Evolutionary conservation across 2,113 vertebrate species (phyloP).

Genomic region (Ceuthmochares aereus): DNA sequence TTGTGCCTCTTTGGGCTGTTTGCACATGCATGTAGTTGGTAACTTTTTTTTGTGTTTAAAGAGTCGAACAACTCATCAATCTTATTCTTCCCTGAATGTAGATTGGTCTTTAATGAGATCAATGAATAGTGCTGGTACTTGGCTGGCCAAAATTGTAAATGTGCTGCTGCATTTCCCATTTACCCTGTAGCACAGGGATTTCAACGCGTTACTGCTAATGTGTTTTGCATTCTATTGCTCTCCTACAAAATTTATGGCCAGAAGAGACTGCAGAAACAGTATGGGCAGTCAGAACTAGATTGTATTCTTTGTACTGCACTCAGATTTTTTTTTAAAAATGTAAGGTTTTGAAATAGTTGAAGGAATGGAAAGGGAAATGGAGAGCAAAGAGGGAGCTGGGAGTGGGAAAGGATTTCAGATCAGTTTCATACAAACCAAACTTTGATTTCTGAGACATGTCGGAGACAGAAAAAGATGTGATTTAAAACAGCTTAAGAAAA

Average conservation of each 20-base stretch:
- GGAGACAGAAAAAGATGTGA: neutral
- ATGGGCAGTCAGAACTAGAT: neutral
- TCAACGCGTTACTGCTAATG: neutral
- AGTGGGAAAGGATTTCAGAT: neutral
- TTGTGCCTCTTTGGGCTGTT: neutral
- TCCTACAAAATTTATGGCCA: conserved; percentile 63
- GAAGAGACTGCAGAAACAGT: neutral
- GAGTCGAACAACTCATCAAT: conserved; percentile 43
- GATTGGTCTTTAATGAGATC: conserved; percentile 72
- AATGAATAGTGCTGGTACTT: conserved; percentile 51
- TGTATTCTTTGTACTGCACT: neutral
- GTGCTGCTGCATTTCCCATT: conserved; percentile 63
- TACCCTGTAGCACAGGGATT: conserved; percentile 49
- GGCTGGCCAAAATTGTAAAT: conserved; percentile 61
- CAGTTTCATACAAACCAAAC: neutral
- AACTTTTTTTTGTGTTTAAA: conserved; percentile 45
- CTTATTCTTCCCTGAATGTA: conserved; percentile 66
- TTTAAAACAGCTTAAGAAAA: neutral
- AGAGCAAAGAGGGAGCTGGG: neutral
- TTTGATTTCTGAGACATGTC: neutral
- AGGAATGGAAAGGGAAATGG: neutral
- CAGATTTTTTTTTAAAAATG: neutral
- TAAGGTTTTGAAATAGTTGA: neutral
- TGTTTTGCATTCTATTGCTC: conserved; percentile 67
- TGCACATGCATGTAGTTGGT: neutral